These are phyloP conservation scores for Paracanthobrama guichenoti DNA, from an alignment of 2,113 vertebrate genomes.

Conservation along the genomic window DNA sequence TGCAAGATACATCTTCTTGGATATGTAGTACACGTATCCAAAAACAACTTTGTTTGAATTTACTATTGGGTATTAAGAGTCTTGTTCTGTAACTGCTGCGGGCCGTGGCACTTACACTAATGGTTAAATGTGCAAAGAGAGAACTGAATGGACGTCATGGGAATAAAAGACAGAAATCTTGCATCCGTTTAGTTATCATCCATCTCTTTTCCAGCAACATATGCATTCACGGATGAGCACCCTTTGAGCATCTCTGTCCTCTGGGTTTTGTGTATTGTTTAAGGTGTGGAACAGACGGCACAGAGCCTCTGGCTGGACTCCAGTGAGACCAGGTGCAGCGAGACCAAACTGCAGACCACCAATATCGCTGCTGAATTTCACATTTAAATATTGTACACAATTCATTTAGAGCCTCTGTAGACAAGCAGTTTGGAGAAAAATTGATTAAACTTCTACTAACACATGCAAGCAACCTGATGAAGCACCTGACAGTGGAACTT, in stretches of 20 bases:
- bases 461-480: background rate
- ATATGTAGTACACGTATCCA: background rate
- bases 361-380: background rate
- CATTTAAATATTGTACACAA: background rate
- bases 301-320: background rate
- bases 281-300: background rate
- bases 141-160: constrained; percentile 1
- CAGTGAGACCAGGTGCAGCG: constrained; percentile 16
- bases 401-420: background rate
- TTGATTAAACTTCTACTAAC: background rate
- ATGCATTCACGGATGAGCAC: background rate
- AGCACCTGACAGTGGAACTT: background rate
- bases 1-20: background rate
- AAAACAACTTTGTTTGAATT: background rate
- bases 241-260: background rate
- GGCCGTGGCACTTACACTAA: background rate
- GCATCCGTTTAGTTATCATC: constrained; percentile 3
- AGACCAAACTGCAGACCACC: background rate
- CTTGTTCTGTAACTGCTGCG: background rate
- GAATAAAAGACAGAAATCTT: background rate
- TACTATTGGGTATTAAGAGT: background rate
- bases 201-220: background rate
- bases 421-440: background rate
- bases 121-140: background rate
- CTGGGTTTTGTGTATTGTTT: background rate